Evolutionary conservation across 2,797 vertebrate species (phyloP).

Genomic region (Pitangus sulphuratus): DNA sequence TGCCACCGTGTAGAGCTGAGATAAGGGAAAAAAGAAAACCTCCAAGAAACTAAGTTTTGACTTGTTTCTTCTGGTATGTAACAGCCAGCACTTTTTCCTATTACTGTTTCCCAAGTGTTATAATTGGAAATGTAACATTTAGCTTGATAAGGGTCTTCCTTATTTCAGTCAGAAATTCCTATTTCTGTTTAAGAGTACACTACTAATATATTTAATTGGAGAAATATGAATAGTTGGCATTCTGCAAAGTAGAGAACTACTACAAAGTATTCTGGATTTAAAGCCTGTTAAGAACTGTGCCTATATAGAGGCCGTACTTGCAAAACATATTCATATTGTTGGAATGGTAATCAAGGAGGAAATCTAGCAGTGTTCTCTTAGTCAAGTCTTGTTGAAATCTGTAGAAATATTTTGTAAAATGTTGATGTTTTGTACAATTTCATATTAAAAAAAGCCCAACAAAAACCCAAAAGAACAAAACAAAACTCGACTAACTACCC

Average conservation of each 20-base stretch:
- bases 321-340: background rate
- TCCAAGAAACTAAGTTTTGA: conserved; percentile 32
- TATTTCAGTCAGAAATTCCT: conserved; percentile 17
- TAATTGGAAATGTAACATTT: conserved; percentile 47
- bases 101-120: conserved; percentile 11
- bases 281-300: background rate
- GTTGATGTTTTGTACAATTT: background rate
- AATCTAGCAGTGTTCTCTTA: background rate
- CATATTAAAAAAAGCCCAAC: background rate
- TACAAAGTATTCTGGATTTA: conserved; percentile 19
- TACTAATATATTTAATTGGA: conserved; percentile 36
- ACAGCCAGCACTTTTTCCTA: conserved; percentile 30
- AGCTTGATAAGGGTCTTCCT: conserved; percentile 34
- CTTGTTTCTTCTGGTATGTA: conserved; percentile 27
- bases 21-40: conserved; percentile 62
- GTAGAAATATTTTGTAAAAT: background rate
- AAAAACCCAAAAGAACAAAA: background rate
- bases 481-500: background rate
- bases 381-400: background rate
- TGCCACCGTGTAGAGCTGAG: conserved; percentile 28
- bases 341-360: background rate
- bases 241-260: background rate
- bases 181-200: background rate
- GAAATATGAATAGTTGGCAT: conserved; percentile 30
- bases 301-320: background rate